Conservation (phyloP, 2,113 vertebrate species). For the Prietella phreatophila region DNA sequence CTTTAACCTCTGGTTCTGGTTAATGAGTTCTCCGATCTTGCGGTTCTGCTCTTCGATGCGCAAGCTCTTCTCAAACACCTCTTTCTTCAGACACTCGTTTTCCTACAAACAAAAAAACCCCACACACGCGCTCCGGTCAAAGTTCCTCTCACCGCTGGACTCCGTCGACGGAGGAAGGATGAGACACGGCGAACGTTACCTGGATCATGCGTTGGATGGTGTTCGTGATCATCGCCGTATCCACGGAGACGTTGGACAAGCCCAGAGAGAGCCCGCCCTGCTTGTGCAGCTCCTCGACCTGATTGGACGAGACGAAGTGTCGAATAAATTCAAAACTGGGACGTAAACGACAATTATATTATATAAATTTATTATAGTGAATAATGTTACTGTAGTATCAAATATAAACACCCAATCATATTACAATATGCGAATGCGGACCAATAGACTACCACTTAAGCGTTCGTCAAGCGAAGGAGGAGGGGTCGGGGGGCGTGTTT, state of each 20-base stretch:
- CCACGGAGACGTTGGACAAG: slow-evolving; percentile 84
- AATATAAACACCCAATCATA: background rate
- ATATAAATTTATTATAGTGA: too few relatives aligned
- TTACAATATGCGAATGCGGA: background rate
- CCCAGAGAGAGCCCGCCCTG: slow-evolving; percentile 70
- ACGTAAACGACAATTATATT: background rate
- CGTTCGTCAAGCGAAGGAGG: background rate
- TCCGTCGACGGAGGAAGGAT: background rate
- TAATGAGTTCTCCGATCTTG: slow-evolving; percentile 91
- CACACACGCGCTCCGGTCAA: background rate
- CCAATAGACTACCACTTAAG: background rate
- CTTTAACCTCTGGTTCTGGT: slow-evolving; percentile 91
- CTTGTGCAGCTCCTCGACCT: slow-evolving; percentile 88
- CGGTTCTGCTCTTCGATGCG: slow-evolving; percentile 94
- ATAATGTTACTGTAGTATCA: background rate
- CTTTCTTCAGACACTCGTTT: slow-evolving; percentile 94
- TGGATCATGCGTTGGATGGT: slow-evolving; percentile 94
- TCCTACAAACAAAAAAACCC: slow-evolving; percentile 77
- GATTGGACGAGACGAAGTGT: background rate
- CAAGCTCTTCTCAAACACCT: slow-evolving; percentile 91
- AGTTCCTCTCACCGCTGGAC: background rate
- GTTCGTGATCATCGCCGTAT: slow-evolving; percentile 91
- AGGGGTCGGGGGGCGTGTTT: background rate
- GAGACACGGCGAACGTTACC: slow-evolving; percentile 63
- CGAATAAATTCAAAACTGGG: background rate